A percentile compares a stretch with the other conserved stretches of the same genome.
Conservation (phyloP, 2,888 invertebrate genomes). For the Trachelus tabidus region DNA sequence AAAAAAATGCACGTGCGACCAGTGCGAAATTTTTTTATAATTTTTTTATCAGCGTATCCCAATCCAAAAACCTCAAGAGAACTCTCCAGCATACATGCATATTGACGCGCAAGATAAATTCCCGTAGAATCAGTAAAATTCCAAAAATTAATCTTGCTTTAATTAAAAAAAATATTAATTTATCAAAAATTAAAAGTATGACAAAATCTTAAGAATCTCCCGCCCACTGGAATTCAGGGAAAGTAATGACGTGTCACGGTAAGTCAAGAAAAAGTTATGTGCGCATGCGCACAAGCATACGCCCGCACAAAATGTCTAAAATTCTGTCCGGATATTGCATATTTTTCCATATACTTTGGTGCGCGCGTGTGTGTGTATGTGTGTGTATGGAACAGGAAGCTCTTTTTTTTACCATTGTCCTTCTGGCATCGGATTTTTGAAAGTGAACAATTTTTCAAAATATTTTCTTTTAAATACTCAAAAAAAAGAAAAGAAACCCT, state of each 20-base stretch:
- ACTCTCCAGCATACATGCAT: not conserved
- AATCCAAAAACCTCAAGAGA: not conserved
- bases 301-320: not conserved
- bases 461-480: not conserved
- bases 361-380: too few species aligned
- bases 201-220: not conserved
- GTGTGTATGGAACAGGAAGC: not conserved
- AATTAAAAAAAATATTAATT: too few species aligned
- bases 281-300: not conserved
- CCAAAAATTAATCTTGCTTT: not conserved
- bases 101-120: not conserved
- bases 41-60: not conserved
- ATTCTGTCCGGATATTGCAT: not conserved
- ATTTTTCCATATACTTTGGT: not conserved
- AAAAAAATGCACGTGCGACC: not conserved
- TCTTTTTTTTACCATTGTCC: not conserved
- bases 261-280: not conserved
- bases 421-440: not conserved
- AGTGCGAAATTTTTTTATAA: not conserved
- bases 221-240: not conserved
- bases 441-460: not conserved
- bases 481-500: not conserved
- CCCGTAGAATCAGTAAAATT: not conserved
- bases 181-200: too few species aligned
- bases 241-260: not conserved